phyloP scores from a whole-genome alignment of 2,888 invertebrate species.

The Coremacera marginata region DNA sequence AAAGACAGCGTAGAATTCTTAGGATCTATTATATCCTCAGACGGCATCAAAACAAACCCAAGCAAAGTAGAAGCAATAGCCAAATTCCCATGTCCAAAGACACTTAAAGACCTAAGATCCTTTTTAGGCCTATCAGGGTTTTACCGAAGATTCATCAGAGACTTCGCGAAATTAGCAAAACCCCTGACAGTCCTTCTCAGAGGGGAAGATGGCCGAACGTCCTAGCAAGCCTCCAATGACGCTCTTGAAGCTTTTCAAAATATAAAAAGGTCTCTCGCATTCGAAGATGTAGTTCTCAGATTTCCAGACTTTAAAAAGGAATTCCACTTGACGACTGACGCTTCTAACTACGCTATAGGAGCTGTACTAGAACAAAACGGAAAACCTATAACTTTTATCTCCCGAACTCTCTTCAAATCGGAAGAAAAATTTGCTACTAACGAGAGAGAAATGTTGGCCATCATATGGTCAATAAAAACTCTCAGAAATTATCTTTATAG shows the following conservation, averaged over 20 bases:
- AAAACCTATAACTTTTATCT: constrained; percentile 36
- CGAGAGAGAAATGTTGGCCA: constrained; percentile 34
- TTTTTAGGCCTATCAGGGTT: constrained; percentile 24
- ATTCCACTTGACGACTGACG: constrained; percentile 45
- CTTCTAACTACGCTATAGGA: constrained; percentile 28
- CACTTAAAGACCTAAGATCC: constrained; percentile 28
- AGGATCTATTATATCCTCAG: too few relatives aligned
- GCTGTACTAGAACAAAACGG: constrained; percentile 31
- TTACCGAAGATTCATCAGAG: constrained; percentile 40
- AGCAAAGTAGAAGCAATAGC: constrained; percentile 7
- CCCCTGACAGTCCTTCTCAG: constrained; percentile 46
- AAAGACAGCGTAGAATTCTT: too few relatives aligned
- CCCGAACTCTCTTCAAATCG: constrained; percentile 14
- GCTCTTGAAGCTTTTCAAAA: constrained; percentile 43
- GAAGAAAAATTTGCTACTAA: constrained; percentile 33
- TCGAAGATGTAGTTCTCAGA: constrained; percentile 39
- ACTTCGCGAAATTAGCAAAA: constrained; percentile 47
- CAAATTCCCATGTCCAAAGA: background rate
- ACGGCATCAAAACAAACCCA: background rate
- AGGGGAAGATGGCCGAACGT: constrained; percentile 46
- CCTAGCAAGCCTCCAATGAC: constrained; percentile 32
- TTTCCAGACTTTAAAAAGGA: constrained; percentile 45
- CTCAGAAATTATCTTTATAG: constrained; percentile 34
- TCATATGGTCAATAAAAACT: constrained; percentile 28
- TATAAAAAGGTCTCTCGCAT: constrained; percentile 35